Evolutionary conservation across 2,888 invertebrate species (phyloP).

Genomic region (Stramonita haemastoma): DNA sequence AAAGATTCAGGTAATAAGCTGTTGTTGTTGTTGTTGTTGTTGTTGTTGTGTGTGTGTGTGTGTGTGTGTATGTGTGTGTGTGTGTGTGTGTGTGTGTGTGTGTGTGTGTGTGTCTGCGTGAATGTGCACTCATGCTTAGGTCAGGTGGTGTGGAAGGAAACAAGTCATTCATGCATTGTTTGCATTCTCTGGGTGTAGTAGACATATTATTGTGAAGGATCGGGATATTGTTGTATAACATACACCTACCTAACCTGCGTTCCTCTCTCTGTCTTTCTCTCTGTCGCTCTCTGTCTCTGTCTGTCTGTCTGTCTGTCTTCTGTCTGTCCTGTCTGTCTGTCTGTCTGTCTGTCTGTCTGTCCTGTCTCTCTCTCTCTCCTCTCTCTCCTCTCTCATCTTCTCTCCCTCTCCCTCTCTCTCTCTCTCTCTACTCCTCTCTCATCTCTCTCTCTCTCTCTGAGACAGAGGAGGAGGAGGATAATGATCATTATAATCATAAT

Average conservation of each 20-base stretch:
- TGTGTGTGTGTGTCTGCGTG: constrained; percentile 7
- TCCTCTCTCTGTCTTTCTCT: background rate
- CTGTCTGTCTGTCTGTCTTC: background rate
- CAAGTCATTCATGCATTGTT: background rate
- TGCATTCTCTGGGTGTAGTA: background rate
- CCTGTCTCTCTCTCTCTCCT: background rate
- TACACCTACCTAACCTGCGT: background rate
- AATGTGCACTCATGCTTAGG: background rate
- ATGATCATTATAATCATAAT: no score
- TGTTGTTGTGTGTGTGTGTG: background rate
- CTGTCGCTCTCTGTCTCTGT: background rate
- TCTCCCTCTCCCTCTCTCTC: background rate
- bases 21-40: background rate
- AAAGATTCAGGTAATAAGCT: constrained; percentile 51
- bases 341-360: background rate
- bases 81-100: constrained; percentile 28
- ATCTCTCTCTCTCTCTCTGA: background rate
- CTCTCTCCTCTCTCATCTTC: background rate
- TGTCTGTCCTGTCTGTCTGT: background rate
- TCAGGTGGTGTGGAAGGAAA: background rate
- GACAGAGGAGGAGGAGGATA: background rate
- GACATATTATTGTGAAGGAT: background rate
- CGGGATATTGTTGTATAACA: background rate
- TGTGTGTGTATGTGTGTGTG: constrained; percentile 21
- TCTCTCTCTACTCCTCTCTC: background rate